These are phyloP conservation scores for Heptranchias perlo DNA, from an alignment of 2,113 vertebrate genomes.

Conservation along the genomic window DNA sequence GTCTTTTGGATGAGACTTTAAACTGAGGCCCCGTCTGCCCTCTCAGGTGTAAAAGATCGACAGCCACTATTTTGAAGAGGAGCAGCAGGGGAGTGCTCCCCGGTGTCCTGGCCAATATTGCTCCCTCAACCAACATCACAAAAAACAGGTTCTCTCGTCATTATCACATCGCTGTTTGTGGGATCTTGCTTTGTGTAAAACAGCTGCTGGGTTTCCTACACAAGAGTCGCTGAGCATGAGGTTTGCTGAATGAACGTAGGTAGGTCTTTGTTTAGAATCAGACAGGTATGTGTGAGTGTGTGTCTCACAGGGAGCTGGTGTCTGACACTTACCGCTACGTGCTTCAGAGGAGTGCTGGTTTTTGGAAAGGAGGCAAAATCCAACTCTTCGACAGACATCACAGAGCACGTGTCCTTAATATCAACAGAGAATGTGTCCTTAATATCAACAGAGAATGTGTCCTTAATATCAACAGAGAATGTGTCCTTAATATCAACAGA, in stretches of 20 bases:
- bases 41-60: too few relatives aligned
- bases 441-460: too few relatives aligned
- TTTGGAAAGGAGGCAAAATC: neutral
- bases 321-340: neutral
- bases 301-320: neutral
- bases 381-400: neutral
- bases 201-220: too few relatives aligned
- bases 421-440: neutral
- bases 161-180: neutral
- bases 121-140: too few relatives aligned
- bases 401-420: neutral
- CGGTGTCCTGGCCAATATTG: too few relatives aligned
- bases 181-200: neutral
- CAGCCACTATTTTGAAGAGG: too few relatives aligned
- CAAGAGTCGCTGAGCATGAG: neutral
- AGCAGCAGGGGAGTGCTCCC: too few relatives aligned
- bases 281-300: neutral
- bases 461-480: too few relatives aligned
- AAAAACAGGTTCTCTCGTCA: too few relatives aligned
- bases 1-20: too few relatives aligned
- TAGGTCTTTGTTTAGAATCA: neutral
- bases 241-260: neutral
- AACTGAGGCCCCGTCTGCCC: too few relatives aligned
- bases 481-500: too few relatives aligned
- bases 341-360: neutral